Evolutionary conservation across 2,797 vertebrate genomes (phyloP).

Genomic region (Poecilia picta): DNA sequence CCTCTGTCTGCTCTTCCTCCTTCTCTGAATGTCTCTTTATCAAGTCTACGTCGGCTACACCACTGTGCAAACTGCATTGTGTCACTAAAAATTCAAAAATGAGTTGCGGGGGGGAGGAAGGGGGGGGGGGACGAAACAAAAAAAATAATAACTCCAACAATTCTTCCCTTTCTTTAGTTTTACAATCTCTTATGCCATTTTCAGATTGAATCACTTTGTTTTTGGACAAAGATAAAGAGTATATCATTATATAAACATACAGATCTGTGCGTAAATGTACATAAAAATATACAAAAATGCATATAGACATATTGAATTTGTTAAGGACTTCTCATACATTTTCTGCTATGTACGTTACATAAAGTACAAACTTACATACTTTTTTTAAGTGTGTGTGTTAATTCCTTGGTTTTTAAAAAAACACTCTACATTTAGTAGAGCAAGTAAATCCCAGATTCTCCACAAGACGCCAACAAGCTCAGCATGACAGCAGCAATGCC

Average conservation of each 20-base stretch:
- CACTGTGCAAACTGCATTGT: conserved; percentile 98
- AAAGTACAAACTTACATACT: conserved; percentile 76
- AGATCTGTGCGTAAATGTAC: conserved; percentile 75
- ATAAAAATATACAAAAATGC: conserved; percentile 81
- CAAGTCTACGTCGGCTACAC: conserved; percentile 88
- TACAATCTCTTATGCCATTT: conserved; percentile 77
- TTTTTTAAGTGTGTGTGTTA: conserved; percentile 57
- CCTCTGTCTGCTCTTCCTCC: conserved; percentile 39
- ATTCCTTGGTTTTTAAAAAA: conserved; percentile 81
- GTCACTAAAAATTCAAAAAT: conserved; percentile 81
- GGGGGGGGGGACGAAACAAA: conserved; percentile 60
- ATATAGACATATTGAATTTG: conserved; percentile 75
- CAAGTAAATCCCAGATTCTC: conserved; percentile 72
- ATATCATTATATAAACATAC: conserved; percentile 68
- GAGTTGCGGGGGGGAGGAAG: neutral
- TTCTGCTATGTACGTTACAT: conserved; percentile 70
- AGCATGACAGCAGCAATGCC: conserved; percentile 65
- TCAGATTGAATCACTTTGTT: conserved; percentile 65
- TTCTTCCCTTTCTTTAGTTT: conserved; percentile 62
- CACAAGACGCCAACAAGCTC: conserved; percentile 82
- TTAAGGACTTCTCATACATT: conserved; percentile 71
- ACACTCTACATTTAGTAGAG: conserved; percentile 82
- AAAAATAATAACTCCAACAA: conserved; percentile 50
- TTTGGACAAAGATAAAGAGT: conserved; percentile 69
- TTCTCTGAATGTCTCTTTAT: conserved; percentile 80